A percentile compares a stretch with the other conserved stretches of the same genome.
These are phyloP conservation scores for Loxodonta africana DNA, from an alignment of 2,113 vertebrate species.

Conservation along the genomic window DNA sequence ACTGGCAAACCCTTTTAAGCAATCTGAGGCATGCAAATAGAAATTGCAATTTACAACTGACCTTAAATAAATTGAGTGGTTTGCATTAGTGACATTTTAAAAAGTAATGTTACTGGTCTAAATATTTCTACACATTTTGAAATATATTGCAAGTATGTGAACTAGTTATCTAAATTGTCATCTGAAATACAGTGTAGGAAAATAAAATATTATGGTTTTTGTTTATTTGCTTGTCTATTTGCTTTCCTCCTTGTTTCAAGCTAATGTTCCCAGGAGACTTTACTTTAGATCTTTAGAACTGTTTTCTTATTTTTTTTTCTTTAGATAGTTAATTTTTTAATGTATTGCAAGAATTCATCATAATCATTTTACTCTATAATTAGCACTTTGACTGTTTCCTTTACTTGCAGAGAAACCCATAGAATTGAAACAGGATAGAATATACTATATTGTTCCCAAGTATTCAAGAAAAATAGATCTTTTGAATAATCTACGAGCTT, in stretches of 20 bases:
- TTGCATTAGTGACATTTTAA: constrained; percentile 70
- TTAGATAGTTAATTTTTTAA: background rate
- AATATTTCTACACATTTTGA: constrained; percentile 69
- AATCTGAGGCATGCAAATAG: constrained; percentile 74
- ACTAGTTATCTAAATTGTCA: constrained; percentile 74
- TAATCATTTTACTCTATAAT: background rate
- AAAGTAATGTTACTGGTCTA: constrained; percentile 63
- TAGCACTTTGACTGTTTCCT: background rate
- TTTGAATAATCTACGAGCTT: background rate
- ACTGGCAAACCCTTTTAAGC: constrained; percentile 74
- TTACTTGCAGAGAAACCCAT: background rate
- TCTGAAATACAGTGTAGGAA: constrained; percentile 60
- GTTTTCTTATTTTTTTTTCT: background rate
- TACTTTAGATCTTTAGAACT: background rate
- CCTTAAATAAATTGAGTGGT: constrained; percentile 55
- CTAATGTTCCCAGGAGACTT: background rate
- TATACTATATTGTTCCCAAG: background rate
- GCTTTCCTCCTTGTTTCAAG: background rate
- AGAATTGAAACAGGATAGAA: background rate
- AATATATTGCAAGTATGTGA: constrained; percentile 55
- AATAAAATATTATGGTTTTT: constrained; percentile 59
- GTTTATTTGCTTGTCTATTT: background rate
- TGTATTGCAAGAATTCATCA: background rate
- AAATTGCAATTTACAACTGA: constrained; percentile 78
- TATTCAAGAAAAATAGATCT: background rate